A percentile compares a stretch with the other conserved stretches of the same genome.
Evolutionary conservation across 2,888 invertebrate genomes (phyloP).

Genomic region (Brenthis hecate): DNA sequence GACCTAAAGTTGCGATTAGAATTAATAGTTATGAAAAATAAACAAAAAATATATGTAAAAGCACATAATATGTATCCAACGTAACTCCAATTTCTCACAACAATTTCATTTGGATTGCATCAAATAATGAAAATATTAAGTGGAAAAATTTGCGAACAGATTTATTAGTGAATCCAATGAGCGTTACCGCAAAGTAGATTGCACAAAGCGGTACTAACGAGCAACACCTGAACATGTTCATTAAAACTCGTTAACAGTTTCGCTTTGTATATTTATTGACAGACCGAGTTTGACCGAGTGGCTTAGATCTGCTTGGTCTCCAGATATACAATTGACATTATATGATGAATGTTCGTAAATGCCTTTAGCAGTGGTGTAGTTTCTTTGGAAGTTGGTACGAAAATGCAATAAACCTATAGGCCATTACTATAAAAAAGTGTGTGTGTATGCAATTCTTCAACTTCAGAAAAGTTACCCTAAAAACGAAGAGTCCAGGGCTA

Average conservation of each 20-base stretch:
- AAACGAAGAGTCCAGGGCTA: too few species aligned
- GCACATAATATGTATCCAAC: too few species aligned
- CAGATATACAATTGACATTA: neutral
- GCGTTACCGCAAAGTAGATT: constrained; percentile 50
- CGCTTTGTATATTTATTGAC: constrained; percentile 14
- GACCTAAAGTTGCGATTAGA: too few species aligned
- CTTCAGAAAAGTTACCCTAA: too few species aligned
- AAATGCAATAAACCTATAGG: too few species aligned
- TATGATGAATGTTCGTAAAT: neutral
- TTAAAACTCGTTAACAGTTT: constrained; percentile 38
- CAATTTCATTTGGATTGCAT: neutral
- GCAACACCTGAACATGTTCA: constrained; percentile 46
- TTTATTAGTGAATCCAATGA: constrained; percentile 32
- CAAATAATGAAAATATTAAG: constrained; percentile 7
- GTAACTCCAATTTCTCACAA: neutral
- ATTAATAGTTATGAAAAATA: too few species aligned
- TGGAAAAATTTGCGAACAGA: constrained; percentile 11
- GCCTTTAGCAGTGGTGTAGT: too few species aligned
- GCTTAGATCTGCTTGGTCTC: neutral
- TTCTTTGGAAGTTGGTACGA: too few species aligned
- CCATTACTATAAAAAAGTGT: too few species aligned
- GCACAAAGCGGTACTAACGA: constrained; percentile 50
- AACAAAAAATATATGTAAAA: too few species aligned
- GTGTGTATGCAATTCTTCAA: too few species aligned
- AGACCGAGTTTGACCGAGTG: constrained; percentile 1